phyloP scores from a whole-genome alignment of 2,113 vertebrate genomes.

The Upupa epops region DNA sequence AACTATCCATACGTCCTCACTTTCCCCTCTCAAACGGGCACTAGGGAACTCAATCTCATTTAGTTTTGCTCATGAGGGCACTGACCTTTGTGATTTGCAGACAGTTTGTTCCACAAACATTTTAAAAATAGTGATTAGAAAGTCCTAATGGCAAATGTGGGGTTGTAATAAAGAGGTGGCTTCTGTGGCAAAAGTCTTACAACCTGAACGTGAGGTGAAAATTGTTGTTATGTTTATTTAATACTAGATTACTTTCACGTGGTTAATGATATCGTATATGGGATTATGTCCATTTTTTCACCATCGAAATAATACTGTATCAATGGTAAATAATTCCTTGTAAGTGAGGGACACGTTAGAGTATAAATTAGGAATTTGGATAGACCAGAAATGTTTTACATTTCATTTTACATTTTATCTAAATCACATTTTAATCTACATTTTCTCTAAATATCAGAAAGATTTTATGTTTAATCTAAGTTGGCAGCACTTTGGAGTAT shows the following conservation, averaged over 20 bases:
- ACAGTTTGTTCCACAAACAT: not conserved
- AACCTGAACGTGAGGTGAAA: not conserved
- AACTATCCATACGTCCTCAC: not conserved
- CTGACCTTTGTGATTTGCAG: not conserved
- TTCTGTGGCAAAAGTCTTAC: not conserved
- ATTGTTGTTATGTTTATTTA: not conserved
- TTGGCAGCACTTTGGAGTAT: not conserved
- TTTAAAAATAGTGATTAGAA: not conserved
- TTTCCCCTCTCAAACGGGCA: not conserved
- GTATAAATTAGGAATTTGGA: not conserved
- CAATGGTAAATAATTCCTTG: not conserved
- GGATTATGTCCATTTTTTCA: not conserved
- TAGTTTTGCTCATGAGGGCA: not conserved
- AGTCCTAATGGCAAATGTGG: not conserved
- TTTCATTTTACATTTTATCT: not conserved
- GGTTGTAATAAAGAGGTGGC: not conserved
- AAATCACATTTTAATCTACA: not conserved
- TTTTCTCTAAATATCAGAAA: not conserved
- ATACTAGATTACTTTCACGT: not conserved
- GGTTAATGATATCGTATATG: not conserved
- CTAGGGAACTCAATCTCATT: not conserved
- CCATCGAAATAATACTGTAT: not conserved
- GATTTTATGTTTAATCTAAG: not conserved
- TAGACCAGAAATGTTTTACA: not conserved
- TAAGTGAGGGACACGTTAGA: not conserved